Base-by-base conservation (phyloP, 2,888 invertebrate genomes). In the Abrostola tripartita region DNA sequence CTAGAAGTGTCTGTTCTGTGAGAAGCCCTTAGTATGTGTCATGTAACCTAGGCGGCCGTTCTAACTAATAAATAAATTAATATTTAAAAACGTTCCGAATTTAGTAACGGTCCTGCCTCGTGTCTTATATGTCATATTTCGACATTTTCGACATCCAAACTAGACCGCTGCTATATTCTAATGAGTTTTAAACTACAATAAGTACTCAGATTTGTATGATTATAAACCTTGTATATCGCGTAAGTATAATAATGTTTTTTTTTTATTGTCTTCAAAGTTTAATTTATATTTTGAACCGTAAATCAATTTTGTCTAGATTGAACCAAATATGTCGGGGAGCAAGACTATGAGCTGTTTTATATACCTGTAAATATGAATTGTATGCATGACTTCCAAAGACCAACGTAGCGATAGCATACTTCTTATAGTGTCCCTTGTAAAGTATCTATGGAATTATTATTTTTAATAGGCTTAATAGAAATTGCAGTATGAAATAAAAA, bases 161-260 rank as follows among this genome's bases (percentile, higher is more conserved):
- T 24, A 24, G 24, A 24, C 24, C 24, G 24, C 24, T 24, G 24
- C 24, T 24, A 24, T 24, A 24, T 24, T 24, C 4, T 24, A 24
- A 2, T 40, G 9, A 11, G 1, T 40, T 40, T 40, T 40, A 24
- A 24, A 24, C 4, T 11, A 9, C 10, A 10, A n/a, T 41, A 6
- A 6, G 8, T 44, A 55, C 56, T 37, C 49, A 47, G 56, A 60
- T 69, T 54, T 52, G 58, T 57, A 57, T 59, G 12, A 40, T 51
- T 75, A 44, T 68, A 68, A 65, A 61, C 52, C 61, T 57, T 75
- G 76, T 76, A 70, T 73, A 70, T 70, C 70, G 44, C 38, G 41
- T 57, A 57, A 8, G 9, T 53, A 10, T 12, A 37, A 50, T 50
- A 7, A 24, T 9, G 14, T 37, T n/a, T 50, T 10, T 0, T 41